These are phyloP conservation scores for Ranitomeya imitator DNA, from an alignment of 2,113 vertebrate genomes.

Conservation along the genomic window DNA sequence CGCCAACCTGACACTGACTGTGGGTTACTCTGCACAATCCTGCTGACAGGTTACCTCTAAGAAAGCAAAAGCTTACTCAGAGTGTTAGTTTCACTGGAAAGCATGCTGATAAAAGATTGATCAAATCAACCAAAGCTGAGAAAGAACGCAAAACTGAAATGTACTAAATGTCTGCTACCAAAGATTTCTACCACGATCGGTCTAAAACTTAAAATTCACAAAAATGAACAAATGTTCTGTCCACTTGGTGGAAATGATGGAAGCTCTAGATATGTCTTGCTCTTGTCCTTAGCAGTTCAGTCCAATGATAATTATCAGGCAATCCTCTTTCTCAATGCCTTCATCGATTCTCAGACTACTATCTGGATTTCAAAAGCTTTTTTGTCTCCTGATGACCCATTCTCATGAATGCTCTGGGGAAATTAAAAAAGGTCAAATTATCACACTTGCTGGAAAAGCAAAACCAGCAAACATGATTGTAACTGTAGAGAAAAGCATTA, in stretches of 20 bases:
- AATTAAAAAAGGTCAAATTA: constrained; percentile 54
- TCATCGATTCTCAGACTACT: constrained; percentile 26
- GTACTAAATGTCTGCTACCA: too few relatives aligned
- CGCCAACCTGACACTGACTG: too few relatives aligned
- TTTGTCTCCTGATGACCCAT: constrained; percentile 51
- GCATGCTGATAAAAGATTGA: too few relatives aligned
- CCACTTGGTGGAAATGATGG: neutral
- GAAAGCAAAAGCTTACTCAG: too few relatives aligned
- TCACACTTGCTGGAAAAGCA: constrained; percentile 39
- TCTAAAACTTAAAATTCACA: neutral
- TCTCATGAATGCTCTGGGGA: constrained; percentile 44
- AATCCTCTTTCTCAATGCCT: constrained; percentile 29
- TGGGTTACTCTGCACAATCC: too few relatives aligned
- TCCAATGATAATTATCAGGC: constrained; percentile 20
- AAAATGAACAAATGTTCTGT: neutral
- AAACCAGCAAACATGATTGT: constrained; percentile 38
- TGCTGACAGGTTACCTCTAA: too few relatives aligned
- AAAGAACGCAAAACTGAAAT: too few relatives aligned
- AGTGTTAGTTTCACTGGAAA: too few relatives aligned
- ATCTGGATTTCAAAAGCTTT: constrained; percentile 26
- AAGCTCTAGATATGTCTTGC: neutral
- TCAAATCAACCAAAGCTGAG: too few relatives aligned
- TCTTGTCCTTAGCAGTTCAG: neutral
- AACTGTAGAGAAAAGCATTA: constrained; percentile 20
- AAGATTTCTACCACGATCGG: too few relatives aligned